Evolutionary conservation across 2,113 vertebrate species (phyloP).

Genomic region (Tupaia chinensis): DNA sequence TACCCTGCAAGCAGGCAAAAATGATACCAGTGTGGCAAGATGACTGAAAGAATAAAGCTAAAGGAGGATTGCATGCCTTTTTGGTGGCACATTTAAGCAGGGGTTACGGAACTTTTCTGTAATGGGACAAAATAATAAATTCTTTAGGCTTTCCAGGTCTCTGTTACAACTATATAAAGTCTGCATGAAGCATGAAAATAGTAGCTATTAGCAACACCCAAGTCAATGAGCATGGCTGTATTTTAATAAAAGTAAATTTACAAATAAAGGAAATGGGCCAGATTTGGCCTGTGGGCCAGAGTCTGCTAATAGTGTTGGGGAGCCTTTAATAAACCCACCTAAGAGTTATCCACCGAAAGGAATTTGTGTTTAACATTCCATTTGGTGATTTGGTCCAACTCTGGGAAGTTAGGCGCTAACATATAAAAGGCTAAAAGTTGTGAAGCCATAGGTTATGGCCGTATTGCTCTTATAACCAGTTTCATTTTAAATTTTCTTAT

Average conservation of each 20-base stretch:
- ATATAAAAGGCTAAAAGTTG: neutral
- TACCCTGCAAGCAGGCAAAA: rapidly evolving
- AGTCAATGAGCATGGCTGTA: rapidly evolving
- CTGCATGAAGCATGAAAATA: neutral
- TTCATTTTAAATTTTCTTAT: neutral
- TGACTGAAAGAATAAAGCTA: neutral
- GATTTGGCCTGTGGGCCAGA: neutral
- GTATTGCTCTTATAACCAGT: rapidly evolving
- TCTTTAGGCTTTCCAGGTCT: neutral
- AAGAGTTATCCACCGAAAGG: too few relatives aligned
- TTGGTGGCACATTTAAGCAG: rapidly evolving
- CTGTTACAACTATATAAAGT: neutral
- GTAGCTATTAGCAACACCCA: neutral
- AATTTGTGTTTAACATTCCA: neutral
- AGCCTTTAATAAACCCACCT: neutral
- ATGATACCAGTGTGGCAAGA: neutral
- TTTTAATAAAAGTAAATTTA: constrained; percentile 4
- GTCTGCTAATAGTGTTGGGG: neutral
- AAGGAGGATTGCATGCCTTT: rapidly evolving
- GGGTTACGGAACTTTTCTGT: neutral
- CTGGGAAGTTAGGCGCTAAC: neutral
- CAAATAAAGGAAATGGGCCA: neutral
- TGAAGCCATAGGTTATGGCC: neutral
- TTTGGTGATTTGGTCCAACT: neutral
- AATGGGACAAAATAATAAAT: neutral